phyloP scores from a whole-genome alignment of 1,140 invertebrate species.

The Myzus persicae region DNA sequence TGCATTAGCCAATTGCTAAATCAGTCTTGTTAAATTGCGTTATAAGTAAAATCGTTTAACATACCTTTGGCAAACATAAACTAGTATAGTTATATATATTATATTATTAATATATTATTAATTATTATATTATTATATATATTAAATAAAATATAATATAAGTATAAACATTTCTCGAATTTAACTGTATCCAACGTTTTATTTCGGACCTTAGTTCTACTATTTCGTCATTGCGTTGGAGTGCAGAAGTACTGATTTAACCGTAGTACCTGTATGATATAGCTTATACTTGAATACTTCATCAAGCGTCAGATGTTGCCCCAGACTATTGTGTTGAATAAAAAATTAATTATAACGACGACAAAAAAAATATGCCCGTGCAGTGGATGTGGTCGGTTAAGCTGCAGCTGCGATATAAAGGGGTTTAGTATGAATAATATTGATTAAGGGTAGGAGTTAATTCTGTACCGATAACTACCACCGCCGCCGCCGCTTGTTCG shows the following conservation, averaged over 20 bases:
- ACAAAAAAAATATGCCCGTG: neutral
- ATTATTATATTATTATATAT: too few relatives aligned
- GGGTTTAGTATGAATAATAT: neutral
- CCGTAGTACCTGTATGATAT: neutral
- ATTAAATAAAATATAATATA: too few relatives aligned
- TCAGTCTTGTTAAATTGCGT: neutral
- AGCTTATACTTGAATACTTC: neutral
- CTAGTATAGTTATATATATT: too few relatives aligned
- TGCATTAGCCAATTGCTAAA: too few relatives aligned
- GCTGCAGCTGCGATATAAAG: neutral
- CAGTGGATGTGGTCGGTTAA: neutral
- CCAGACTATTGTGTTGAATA: neutral
- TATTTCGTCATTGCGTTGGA: neutral
- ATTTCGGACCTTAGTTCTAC: too few relatives aligned
- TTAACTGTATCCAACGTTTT: neutral
- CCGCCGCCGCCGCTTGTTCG: neutral
- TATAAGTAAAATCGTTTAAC: neutral
- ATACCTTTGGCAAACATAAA: neutral
- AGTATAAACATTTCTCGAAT: neutral
- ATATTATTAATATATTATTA: too few relatives aligned
- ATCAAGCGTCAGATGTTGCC: neutral
- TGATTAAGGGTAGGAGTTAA: slow-evolving; percentile 25
- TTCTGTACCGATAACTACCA: neutral
- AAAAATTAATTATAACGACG: neutral
- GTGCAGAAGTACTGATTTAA: slow-evolving; percentile 2